Conservation (phyloP, 2,797 vertebrate species). For the Malacoraja senta region DNA sequence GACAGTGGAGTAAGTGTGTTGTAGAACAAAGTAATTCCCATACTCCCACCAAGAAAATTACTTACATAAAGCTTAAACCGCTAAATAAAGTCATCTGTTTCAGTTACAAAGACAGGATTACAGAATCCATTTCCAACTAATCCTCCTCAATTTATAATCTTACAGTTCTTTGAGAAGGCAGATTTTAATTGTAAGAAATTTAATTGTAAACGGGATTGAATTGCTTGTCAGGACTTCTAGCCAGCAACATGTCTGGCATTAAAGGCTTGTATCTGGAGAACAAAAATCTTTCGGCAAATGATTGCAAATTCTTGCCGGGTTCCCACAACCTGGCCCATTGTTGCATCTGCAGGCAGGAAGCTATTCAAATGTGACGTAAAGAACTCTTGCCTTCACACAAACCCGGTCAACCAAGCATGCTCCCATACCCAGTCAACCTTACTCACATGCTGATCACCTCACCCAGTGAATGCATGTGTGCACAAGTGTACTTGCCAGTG, state of each 20-base stretch:
- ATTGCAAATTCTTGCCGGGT: not conserved
- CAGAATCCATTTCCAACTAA: not conserved
- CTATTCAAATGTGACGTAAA: not conserved
- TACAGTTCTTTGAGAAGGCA: not conserved
- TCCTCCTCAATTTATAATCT: not conserved
- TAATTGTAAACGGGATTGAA: conserved; percentile 11
- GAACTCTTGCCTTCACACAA: not conserved
- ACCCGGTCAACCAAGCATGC: not conserved
- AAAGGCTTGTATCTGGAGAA: not conserved
- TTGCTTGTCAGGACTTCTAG: not conserved
- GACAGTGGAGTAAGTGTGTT: not conserved
- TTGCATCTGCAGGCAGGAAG: not conserved
- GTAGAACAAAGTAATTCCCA: not conserved
- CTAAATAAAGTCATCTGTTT: conserved; percentile 25
- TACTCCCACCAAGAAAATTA: not conserved
- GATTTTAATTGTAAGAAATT: not conserved
- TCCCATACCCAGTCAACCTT: not conserved
- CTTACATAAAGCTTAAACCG: conserved; percentile 26
- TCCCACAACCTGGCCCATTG: not conserved
- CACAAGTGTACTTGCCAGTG: no score
- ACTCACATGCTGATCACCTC: not conserved
- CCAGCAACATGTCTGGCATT: not conserved
- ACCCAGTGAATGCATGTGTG: no score
- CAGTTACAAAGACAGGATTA: conserved; percentile 20
- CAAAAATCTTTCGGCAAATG: not conserved